Evolutionary conservation across 2,888 invertebrate genomes (phyloP).

Genomic region (Nebria brevicollis): DNA sequence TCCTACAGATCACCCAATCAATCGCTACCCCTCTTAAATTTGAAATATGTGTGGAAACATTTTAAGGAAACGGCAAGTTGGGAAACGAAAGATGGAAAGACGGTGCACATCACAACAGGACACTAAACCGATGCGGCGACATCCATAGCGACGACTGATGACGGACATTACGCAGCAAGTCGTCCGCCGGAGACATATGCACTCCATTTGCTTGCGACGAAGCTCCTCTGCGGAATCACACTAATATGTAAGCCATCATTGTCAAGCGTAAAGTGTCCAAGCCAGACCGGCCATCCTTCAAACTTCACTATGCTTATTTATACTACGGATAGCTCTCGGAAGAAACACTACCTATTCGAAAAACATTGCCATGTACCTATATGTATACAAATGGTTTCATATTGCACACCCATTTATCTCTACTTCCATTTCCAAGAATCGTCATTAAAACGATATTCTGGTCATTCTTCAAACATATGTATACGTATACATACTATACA

Average conservation of each 20-base stretch:
- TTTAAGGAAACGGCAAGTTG: slow-evolving; percentile 54
- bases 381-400: too few relatives aligned
- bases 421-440: too few relatives aligned
- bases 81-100: slow-evolving; percentile 30
- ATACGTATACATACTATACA: too few relatives aligned
- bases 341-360: not conserved
- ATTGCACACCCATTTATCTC: too few relatives aligned
- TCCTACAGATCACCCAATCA: not conserved
- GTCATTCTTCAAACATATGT: too few relatives aligned
- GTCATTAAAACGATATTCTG: too few relatives aligned
- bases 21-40: not conserved
- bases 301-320: slow-evolving; percentile 49
- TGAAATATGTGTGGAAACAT: slow-evolving; percentile 13
- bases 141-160: slow-evolving; percentile 23
- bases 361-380: not conserved
- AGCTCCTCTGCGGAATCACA: slow-evolving; percentile 54
- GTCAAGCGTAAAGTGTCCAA: slow-evolving; percentile 56
- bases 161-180: slow-evolving; percentile 20
- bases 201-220: slow-evolving; percentile 28
- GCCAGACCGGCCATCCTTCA: slow-evolving; percentile 57
- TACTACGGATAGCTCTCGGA: not conserved
- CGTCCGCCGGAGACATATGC: slow-evolving; percentile 9
- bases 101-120: slow-evolving; percentile 26
- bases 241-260: slow-evolving; percentile 60
- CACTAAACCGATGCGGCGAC: slow-evolving; percentile 22